A percentile compares a stretch with the other conserved stretches of the same genome.
phyloP scores from a whole-genome alignment of 2,113 vertebrate genomes.

The Actinemys pallida region DNA sequence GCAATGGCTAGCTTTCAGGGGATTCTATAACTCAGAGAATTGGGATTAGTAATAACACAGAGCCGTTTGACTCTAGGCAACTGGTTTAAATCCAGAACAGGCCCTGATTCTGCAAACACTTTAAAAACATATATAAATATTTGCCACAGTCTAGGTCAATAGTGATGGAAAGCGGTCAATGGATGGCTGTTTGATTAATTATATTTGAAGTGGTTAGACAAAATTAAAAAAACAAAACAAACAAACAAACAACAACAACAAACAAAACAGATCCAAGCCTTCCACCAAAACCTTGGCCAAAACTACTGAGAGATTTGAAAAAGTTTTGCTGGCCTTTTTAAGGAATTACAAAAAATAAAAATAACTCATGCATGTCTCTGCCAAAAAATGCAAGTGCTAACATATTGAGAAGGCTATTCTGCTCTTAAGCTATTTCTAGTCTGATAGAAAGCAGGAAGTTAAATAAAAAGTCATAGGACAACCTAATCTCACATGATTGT shows the following conservation, averaged over 20 bases:
- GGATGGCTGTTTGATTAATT: background rate
- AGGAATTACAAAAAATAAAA: background rate
- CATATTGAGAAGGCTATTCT: background rate
- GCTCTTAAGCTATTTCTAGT: background rate
- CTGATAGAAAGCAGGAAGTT: accelerated
- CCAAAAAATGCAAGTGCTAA: background rate
- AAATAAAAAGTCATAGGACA: background rate
- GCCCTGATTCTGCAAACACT: background rate
- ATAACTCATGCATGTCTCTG: background rate
- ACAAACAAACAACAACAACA: too few relatives aligned
- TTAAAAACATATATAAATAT: background rate
- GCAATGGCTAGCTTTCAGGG: background rate
- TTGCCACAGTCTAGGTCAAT: background rate
- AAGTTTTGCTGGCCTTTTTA: background rate
- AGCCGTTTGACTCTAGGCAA: background rate
- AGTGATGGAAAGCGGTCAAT: background rate
- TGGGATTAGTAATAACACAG: background rate
- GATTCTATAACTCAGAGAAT: background rate
- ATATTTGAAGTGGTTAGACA: background rate
- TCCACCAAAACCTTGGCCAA: background rate
- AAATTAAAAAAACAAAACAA: background rate
- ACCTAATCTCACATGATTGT: background rate
- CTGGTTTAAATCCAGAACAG: background rate
- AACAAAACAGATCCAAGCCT: background rate
- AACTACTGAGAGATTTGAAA: background rate